Base-by-base conservation (phyloP, 2,888 invertebrate genomes). In the Phalera bucephala region DNA sequence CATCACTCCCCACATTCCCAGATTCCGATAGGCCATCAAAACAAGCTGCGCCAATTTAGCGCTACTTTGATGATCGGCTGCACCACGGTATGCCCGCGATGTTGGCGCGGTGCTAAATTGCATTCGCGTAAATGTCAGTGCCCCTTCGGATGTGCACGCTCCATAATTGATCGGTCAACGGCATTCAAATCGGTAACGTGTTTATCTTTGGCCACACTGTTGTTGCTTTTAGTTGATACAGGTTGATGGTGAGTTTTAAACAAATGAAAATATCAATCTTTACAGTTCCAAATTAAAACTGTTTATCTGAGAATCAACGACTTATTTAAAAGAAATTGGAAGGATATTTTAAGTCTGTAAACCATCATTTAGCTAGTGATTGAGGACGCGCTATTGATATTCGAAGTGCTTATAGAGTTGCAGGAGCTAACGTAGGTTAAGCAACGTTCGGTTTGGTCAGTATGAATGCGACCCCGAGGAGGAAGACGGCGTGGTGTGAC, bases 91-190 rank as follows among this genome's bases (percentile, higher is more conserved):
- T 80, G 80, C 64, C 27, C 25, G 36, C 56, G 60, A 65, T 65
- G 72, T 70, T 67, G 70, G 69, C 68, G 57, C 69, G 46, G 54
- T 62, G 71, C 74, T 80, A 72, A 75, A 74, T 76, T 75, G 72
- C 65, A 64, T 67, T 61, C 64, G 64, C 56, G 65, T 62, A 82
- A 85, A 85, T 85, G 85, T 83, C 83, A 85, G 75, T 79, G 76
- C 68, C 67, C 73, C 66, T 54, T 48, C 45, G 53, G 44, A 40
- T 55, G 45, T 39, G 47, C 52, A 42, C 49, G 56, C 60, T 68
- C 73, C 77, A 76, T 74, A 76, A 74, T 71, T 71, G 74, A 74
- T 66, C 80, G 80, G 80, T 80, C 78, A 80, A 71, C 75, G 80
- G 72, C 78, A 79, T 80, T 79, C 76, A 71, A 64, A 66, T 68